phyloP scores from a whole-genome alignment of 2,113 vertebrate genomes.

The Menura novaehollandiae region DNA sequence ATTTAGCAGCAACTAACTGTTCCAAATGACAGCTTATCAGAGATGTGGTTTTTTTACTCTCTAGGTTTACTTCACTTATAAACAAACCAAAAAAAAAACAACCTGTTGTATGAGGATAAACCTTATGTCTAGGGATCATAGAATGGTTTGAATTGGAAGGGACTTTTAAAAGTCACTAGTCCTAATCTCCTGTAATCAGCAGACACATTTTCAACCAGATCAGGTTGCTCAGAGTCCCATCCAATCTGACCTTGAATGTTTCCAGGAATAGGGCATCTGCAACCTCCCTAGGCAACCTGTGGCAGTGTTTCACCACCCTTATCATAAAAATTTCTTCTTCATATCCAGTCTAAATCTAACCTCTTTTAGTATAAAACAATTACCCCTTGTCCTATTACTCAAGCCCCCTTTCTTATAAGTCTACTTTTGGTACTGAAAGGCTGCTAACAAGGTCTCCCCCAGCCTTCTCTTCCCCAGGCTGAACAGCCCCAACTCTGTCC shows the following conservation, averaged over 20 bases:
- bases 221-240: neutral
- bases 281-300: neutral
- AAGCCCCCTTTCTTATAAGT: neutral
- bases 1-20: neutral
- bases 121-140: neutral
- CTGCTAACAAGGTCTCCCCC: neutral
- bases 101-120: neutral
- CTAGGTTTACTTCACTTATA: neutral
- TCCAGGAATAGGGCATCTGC: neutral
- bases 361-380: neutral
- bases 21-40: neutral
- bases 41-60: neutral
- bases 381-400: neutral
- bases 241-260: neutral
- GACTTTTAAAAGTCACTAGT: neutral
- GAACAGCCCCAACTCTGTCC: neutral
- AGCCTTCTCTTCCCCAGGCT: neutral
- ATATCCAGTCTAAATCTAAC: neutral
- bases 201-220: neutral
- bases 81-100: neutral
- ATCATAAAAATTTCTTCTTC: neutral
- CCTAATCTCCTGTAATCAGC: neutral
- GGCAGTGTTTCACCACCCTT: neutral
- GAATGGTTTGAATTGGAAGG: neutral
- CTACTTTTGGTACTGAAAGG: neutral